phyloP scores from a whole-genome alignment of 1,140 invertebrate species.

The Drosophila ohnishii region DNA sequence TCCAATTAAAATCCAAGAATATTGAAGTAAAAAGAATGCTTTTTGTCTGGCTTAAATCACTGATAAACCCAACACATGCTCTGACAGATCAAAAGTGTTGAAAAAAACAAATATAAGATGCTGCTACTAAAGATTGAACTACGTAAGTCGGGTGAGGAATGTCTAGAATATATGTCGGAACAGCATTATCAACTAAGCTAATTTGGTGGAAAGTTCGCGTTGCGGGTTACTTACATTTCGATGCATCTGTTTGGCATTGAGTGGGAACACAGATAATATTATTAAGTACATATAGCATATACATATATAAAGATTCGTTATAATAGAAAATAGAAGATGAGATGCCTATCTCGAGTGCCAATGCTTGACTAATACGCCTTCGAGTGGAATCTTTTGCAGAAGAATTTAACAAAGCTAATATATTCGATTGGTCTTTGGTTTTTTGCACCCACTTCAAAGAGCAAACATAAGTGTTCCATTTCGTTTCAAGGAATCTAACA shows the following conservation, averaged over 20 bases:
- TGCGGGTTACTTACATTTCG: slow-evolving; percentile 72
- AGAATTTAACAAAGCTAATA: slow-evolving; percentile 21
- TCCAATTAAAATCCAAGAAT: neutral
- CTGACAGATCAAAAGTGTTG: slow-evolving; percentile 6
- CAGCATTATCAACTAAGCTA: slow-evolving; percentile 33
- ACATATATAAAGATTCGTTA: slow-evolving; percentile 13
- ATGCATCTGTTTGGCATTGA: slow-evolving; percentile 77
- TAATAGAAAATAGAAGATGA: neutral
- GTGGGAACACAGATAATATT: slow-evolving; percentile 69
- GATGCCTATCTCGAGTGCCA: slow-evolving; percentile 24
- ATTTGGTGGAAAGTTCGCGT: slow-evolving; percentile 28
- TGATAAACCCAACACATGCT: slow-evolving; percentile 18
- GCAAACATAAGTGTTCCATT: slow-evolving; percentile 32
- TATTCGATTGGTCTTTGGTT: slow-evolving; percentile 6
- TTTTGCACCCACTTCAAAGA: slow-evolving; percentile 38
- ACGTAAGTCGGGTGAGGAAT: slow-evolving; percentile 27
- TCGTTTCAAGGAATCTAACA: slow-evolving; percentile 32
- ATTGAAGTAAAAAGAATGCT: neutral
- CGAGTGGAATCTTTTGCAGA: slow-evolving; percentile 32
- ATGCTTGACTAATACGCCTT: slow-evolving; percentile 2
- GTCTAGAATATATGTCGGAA: slow-evolving; percentile 13
- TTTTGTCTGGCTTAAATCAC: slow-evolving; percentile 2
- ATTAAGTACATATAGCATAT: slow-evolving; percentile 19
- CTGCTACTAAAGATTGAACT: slow-evolving; percentile 23
- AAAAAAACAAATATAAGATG: neutral